Conservation (phyloP, 2,888 invertebrate species). For the Dermolepida albohirtum region DNA sequence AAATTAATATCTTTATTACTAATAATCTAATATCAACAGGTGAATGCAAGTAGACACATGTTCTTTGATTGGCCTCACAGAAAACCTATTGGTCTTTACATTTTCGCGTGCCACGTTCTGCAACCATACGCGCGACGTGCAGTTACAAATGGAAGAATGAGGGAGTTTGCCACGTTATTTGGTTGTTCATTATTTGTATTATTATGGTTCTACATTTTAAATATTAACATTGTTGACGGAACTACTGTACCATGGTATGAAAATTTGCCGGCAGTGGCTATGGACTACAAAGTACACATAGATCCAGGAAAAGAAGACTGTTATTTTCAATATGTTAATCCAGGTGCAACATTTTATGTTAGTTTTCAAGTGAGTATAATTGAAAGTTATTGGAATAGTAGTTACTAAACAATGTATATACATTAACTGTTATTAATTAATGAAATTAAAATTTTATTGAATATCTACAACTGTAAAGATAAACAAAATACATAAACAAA, state of each 20-base stretch:
- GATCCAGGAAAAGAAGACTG: conserved; percentile 96
- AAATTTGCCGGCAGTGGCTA: conserved; percentile 89
- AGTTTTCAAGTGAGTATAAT: conserved; percentile 83
- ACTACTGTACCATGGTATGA: conserved; percentile 84
- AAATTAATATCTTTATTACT: too few relatives aligned
- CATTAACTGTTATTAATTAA: too few relatives aligned
- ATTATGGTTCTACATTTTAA: conserved; percentile 45
- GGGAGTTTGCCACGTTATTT: conserved; percentile 52
- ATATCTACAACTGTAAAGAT: too few relatives aligned
- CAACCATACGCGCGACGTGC: conserved; percentile 35
- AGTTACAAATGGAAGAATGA: conserved; percentile 34
- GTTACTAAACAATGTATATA: too few relatives aligned
- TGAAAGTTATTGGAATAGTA: neutral
- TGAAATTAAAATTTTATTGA: too few relatives aligned
- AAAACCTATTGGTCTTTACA: too few relatives aligned
- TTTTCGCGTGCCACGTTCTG: conserved; percentile 9
- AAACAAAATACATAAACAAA: neutral
- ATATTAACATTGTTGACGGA: conserved; percentile 41
- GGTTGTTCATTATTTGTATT: conserved; percentile 47
- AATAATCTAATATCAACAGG: too few relatives aligned
- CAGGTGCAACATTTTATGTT: conserved; percentile 92
- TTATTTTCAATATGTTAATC: conserved; percentile 93
- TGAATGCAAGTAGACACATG: too few relatives aligned
- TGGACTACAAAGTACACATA: conserved; percentile 96
- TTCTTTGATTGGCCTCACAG: too few relatives aligned